These are phyloP conservation scores for Torymus tubicola DNA, from an alignment of 2,888 invertebrate genomes.

Conservation along the genomic window DNA sequence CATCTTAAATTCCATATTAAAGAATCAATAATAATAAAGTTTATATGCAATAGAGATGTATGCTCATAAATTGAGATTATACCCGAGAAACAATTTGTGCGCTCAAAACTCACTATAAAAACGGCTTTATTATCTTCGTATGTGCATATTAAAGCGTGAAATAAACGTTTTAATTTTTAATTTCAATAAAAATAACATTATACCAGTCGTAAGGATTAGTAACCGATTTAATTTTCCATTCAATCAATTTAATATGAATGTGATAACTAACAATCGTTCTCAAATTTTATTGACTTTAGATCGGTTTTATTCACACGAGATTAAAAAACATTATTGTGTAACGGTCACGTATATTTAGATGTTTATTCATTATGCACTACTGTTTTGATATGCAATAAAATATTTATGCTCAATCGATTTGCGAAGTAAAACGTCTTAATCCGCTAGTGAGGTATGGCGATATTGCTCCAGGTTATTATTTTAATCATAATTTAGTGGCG, in stretches of 20 bases:
- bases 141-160: conserved; percentile 28
- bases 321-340: conserved; percentile 29
- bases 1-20: conserved; percentile 8
- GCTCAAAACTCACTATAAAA: conserved; percentile 9
- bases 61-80: neutral
- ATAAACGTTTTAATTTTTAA: conserved; percentile 39
- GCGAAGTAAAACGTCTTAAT: conserved; percentile 26
- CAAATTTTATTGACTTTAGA: conserved; percentile 10
- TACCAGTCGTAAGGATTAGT: conserved; percentile 29
- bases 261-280: conserved; percentile 40
- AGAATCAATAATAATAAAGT: conserved; percentile 17
- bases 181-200: conserved; percentile 35
- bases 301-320: conserved; percentile 42
- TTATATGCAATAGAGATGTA: conserved; percentile 14
- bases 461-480: conserved; percentile 5
- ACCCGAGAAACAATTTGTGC: conserved; percentile 11
- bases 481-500: neutral
- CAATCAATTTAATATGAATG: conserved; percentile 34
- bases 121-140: neutral
- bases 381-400: conserved; percentile 31
- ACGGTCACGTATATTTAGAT: conserved; percentile 17
- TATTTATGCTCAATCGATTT: conserved; percentile 34
- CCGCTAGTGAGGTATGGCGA: neutral
- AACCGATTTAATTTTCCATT: conserved; percentile 29
- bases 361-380: conserved; percentile 36